phyloP scores from a whole-genome alignment of 30 jellyfish, hydroid and myxozoan species.

The Turritopsis rubra region DNA sequence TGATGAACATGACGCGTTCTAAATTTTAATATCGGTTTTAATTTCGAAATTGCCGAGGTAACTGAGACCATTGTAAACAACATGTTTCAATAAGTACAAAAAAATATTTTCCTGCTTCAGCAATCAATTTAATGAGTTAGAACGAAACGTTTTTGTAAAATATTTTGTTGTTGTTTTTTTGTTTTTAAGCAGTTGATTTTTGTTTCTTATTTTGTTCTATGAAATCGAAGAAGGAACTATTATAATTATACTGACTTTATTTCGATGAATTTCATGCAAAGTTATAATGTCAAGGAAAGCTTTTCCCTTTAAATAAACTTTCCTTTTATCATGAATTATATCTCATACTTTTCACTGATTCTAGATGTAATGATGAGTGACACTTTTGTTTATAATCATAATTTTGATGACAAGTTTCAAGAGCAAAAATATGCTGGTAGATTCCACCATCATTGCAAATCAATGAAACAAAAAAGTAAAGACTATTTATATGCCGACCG shows the following conservation, averaged over 20 bases:
- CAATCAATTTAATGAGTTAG: neutral
- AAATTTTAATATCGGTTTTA: neutral
- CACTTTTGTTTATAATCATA: neutral
- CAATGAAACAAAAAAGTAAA: neutral
- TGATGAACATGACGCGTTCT: too few species aligned
- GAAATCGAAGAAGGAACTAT: neutral
- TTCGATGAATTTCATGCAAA: too few species aligned
- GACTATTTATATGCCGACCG: neutral
- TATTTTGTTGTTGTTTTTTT: neutral
- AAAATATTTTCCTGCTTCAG: neutral
- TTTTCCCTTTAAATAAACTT: neutral
- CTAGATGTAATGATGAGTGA: neutral
- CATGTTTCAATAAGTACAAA: neutral
- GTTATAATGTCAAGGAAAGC: too few species aligned
- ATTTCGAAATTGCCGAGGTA: neutral
- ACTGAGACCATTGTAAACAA: neutral
- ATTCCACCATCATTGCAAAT: neutral
- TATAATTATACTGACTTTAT: neutral
- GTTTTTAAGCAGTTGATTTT: neutral
- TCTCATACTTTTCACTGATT: neutral
- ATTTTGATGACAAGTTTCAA: neutral
- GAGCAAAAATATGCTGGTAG: neutral
- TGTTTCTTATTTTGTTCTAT: neutral
- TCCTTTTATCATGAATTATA: neutral
- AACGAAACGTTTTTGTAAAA: neutral